Evolutionary conservation across 2,888 invertebrate species (phyloP).

Genomic region (Incurvaria masculella): DNA sequence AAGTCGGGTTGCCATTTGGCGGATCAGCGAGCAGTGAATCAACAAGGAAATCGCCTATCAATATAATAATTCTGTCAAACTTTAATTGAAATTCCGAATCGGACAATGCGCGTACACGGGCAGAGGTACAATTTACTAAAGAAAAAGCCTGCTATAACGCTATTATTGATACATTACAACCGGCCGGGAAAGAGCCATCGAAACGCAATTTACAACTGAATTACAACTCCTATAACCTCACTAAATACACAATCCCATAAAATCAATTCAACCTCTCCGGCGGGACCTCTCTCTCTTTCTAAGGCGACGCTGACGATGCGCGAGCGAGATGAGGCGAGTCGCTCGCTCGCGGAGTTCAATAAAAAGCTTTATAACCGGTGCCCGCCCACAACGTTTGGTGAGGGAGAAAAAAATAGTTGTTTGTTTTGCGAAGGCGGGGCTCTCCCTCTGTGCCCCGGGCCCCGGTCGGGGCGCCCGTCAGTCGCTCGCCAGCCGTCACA

Average conservation of each 20-base stretch:
- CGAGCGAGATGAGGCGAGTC: no score
- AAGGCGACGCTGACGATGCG: no score
- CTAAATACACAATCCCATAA: conserved; percentile 51
- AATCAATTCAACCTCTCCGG: conserved; percentile 34
- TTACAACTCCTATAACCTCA: conserved; percentile 47
- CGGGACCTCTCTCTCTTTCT: conserved; percentile 24
- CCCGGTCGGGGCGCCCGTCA: conserved; percentile 24
- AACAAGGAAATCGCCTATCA: conserved; percentile 43
- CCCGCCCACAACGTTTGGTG: conserved; percentile 38
- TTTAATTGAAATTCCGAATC: conserved; percentile 47
- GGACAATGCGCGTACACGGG: conserved; percentile 10
- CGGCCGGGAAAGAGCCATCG: conserved; percentile 42
- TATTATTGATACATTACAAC: conserved; percentile 54
- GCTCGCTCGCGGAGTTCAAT: conserved; percentile 23
- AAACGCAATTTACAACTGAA: conserved; percentile 48
- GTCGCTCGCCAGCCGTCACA: conserved; percentile 40
- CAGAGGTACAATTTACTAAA: neutral
- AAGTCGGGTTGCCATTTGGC: no score
- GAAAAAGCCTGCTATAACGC: conserved; percentile 19
- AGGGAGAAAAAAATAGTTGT: conserved; percentile 42
- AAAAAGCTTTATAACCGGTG: conserved; percentile 27
- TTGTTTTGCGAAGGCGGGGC: conserved; percentile 43
- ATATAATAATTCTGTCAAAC: conserved; percentile 54
- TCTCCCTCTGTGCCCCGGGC: conserved; percentile 10
- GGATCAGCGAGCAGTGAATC: no score